phyloP scores from a whole-genome alignment of 2,888 invertebrate species.

The Ophion obscuratus region DNA sequence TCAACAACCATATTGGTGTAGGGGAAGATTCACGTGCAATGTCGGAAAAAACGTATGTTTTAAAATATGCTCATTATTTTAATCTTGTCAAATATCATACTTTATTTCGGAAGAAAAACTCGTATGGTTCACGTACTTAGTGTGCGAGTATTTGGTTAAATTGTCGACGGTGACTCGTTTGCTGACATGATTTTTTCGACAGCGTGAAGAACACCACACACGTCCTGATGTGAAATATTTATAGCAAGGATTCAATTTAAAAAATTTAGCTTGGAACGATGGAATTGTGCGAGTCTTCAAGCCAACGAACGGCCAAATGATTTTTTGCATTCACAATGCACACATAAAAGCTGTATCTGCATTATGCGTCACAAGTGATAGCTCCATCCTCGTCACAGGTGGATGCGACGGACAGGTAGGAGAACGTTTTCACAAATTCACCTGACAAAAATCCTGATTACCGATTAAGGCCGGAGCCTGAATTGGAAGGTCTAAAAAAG shows the following conservation, averaged over 20 bases:
- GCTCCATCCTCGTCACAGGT: constrained; percentile 91
- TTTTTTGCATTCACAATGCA: constrained; percentile 94
- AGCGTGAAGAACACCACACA: neutral
- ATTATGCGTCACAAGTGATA: constrained; percentile 89
- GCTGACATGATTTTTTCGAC: neutral
- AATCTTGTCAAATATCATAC: too few relatives aligned
- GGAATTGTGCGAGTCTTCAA: constrained; percentile 93
- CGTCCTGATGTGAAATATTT: neutral
- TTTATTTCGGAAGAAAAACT: too few relatives aligned
- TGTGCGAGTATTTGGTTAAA: too few relatives aligned
- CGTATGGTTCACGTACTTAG: too few relatives aligned
- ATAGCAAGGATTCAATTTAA: neutral
- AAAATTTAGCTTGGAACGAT: constrained; percentile 90
- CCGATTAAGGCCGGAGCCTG: neutral
- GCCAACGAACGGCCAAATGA: constrained; percentile 91
- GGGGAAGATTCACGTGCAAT: neutral
- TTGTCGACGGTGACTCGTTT: neutral
- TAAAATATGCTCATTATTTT: too few relatives aligned
- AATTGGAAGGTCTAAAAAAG: too few relatives aligned
- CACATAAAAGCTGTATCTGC: constrained; percentile 96
- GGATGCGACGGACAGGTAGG: constrained; percentile 95
- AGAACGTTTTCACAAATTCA: neutral
- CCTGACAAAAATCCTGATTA: neutral
- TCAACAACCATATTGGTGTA: neutral
- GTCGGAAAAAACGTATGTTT: neutral